These are phyloP conservation scores for Coenonympha glycerion DNA, from an alignment of 2,888 invertebrate species.

Conservation along the genomic window DNA sequence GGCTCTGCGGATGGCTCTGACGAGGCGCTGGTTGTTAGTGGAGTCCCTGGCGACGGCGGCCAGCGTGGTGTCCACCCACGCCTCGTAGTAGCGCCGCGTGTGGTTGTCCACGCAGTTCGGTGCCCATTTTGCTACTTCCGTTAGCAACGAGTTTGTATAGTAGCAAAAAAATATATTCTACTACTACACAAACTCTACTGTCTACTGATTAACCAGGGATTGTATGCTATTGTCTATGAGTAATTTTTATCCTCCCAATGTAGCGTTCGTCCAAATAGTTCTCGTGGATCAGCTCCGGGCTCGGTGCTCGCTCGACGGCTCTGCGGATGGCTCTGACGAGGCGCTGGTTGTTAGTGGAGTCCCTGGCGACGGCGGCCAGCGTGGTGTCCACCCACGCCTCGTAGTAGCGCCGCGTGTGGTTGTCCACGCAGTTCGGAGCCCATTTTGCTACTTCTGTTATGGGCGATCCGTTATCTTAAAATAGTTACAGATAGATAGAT, in stretches of 20 bases:
- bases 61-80: slow-evolving; percentile 56
- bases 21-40: slow-evolving; percentile 33
- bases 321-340: slow-evolving; percentile 35
- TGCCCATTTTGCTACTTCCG: slow-evolving; percentile 58
- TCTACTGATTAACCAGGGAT: too few species aligned
- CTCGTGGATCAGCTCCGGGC: slow-evolving; percentile 43
- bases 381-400: slow-evolving; percentile 63
- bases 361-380: slow-evolving; percentile 44
- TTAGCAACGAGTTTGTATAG: too few species aligned
- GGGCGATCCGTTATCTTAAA: slow-evolving; percentile 31
- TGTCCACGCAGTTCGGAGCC: slow-evolving; percentile 43
- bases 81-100: too few species aligned
- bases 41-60: slow-evolving; percentile 45
- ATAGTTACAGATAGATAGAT: too few species aligned
- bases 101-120: slow-evolving; percentile 41
- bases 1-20: slow-evolving; percentile 34
- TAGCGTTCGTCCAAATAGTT: slow-evolving; percentile 46
- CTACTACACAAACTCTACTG: too few species aligned
- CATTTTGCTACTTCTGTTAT: slow-evolving; percentile 56
- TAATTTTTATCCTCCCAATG: slow-evolving; percentile 50
- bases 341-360: slow-evolving; percentile 34
- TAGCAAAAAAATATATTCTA: too few species aligned
- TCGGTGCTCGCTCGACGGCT: slow-evolving; percentile 32
- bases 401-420: slow-evolving; percentile 55
- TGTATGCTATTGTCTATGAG: slow-evolving; percentile 32